Conservation (phyloP, 2,113 vertebrate species). For the Sardina pilchardus region DNA sequence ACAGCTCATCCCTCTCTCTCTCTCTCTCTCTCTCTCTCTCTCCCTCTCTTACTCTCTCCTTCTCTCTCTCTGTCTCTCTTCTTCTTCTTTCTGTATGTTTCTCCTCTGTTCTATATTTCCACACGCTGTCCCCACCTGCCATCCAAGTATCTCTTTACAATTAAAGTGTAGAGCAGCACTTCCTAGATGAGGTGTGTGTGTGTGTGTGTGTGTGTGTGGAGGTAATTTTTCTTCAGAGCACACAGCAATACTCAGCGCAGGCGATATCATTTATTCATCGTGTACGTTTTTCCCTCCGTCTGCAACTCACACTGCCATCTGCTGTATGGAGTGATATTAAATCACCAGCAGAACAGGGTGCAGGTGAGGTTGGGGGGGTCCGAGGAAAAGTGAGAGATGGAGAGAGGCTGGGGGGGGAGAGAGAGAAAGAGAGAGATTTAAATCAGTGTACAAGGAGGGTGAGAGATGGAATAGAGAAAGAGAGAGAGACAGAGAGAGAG, state of each 20-base stretch:
- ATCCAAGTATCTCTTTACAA: slow-evolving; percentile 8
- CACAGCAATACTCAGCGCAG: too few relatives aligned
- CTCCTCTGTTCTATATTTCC: not conserved
- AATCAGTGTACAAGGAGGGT: too few relatives aligned
- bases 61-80: not conserved
- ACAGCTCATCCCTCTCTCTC: slow-evolving; percentile 18
- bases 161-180: slow-evolving; percentile 39
- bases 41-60: not conserved
- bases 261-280: slow-evolving; percentile 61
- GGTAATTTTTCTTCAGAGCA: too few relatives aligned
- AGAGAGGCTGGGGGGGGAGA: not conserved
- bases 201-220: not conserved
- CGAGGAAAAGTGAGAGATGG: slow-evolving; percentile 14
- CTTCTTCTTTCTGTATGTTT: not conserved
- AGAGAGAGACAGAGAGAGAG: not conserved
- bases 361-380: slow-evolving; percentile 33
- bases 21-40: slow-evolving; percentile 1
- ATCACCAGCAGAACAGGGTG: slow-evolving; percentile 30
- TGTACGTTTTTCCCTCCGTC: slow-evolving; percentile 59
- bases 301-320: slow-evolving; percentile 57
- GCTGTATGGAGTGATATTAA: slow-evolving; percentile 51
- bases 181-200: slow-evolving; percentile 41
- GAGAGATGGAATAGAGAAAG: not conserved
- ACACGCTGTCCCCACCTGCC: not conserved
- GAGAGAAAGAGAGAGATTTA: not conserved